Evolutionary conservation across 2,888 invertebrate species (phyloP), one percentile per base, ranked within the genome.

Genomic region (Agriopis marginaria): DNA sequence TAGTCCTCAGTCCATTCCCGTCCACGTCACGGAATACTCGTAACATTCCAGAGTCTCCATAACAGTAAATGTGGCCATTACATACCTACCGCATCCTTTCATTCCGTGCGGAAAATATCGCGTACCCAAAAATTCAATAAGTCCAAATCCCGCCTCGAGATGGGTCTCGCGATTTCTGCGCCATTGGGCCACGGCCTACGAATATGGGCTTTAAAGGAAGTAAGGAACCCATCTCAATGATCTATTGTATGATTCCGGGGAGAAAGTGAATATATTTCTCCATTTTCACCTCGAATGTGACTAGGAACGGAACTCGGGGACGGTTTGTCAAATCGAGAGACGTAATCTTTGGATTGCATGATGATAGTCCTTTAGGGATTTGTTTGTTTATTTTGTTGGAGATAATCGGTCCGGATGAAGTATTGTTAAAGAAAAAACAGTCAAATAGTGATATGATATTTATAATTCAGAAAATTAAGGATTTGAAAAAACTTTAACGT

Each of bases 191-290:
- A 63, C 63, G 66, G 66, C 63, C 66, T 81, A 66, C 76, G 78
- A 79, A 82, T 80, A 83, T 85, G 79, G 82, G 80, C 72, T 77
- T 80, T 70, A 79, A 73, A 79, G 65, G 69, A 69, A 65, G 65
- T 53, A 69, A 68, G 80, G 75, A 75, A 77, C 82, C 70, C 79
- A 81, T 82, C 79, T 71, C 78, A 77, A 79, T 86, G 86, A 88
- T 86, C 84, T 86, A 89, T 89, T 84, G 86, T 86, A 78, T 76
- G 79, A 82, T 79, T 77, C 75, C 69, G 79, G 81, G 75, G 73
- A 75, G 78, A 85, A 85, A 86, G 84, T 86, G 87, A 86, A 88
- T 89, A 88, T 88, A 86, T 87, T 85, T 84, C 73, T 75, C 63
- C 72, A 71, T 73, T 75, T 75, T 63, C 56, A 60, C 60, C 47